phyloP scores from a whole-genome alignment of 2,797 vertebrate genomes.

The Chromis chromis region DNA sequence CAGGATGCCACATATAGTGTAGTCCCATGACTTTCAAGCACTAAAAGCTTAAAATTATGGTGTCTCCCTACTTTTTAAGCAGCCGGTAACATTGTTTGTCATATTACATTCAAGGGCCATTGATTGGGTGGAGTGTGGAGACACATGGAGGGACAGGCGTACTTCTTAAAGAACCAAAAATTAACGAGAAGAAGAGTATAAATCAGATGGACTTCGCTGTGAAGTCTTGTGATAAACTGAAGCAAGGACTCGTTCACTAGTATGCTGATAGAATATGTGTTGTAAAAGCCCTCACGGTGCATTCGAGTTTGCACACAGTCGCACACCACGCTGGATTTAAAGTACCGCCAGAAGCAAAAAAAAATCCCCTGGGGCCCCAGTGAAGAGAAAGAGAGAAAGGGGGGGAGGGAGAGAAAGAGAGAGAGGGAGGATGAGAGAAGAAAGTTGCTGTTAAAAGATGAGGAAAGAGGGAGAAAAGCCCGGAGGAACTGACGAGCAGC shows the following conservation, averaged over 20 bases:
- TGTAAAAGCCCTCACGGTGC: conserved; percentile 12
- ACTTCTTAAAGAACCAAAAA: background rate
- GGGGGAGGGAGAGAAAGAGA: conserved; percentile 3
- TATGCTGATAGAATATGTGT: background rate
- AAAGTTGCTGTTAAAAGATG: conserved; percentile 57
- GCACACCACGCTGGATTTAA: conserved; percentile 42
- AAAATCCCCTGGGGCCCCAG: conserved; percentile 25
- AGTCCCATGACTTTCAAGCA: background rate
- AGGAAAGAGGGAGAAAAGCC: conserved; percentile 55
- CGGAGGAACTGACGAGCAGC: conserved; percentile 70
- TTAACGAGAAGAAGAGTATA: background rate
- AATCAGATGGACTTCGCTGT: background rate
- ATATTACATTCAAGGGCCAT: background rate
- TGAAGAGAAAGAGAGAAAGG: conserved; percentile 19
- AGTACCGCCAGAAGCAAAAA: conserved; percentile 41
- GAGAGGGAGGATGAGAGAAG: conserved; percentile 43
- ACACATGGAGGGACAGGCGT: background rate
- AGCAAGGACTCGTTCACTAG: background rate
- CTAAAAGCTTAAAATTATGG: background rate
- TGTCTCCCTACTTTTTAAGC: background rate
- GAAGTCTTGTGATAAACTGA: background rate
- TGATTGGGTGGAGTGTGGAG: background rate
- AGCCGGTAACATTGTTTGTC: background rate
- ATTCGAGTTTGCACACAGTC: conserved; percentile 27
- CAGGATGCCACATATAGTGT: background rate